Base-by-base conservation (phyloP, 2,113 vertebrate genomes). In the Daboia siamensis region DNA sequence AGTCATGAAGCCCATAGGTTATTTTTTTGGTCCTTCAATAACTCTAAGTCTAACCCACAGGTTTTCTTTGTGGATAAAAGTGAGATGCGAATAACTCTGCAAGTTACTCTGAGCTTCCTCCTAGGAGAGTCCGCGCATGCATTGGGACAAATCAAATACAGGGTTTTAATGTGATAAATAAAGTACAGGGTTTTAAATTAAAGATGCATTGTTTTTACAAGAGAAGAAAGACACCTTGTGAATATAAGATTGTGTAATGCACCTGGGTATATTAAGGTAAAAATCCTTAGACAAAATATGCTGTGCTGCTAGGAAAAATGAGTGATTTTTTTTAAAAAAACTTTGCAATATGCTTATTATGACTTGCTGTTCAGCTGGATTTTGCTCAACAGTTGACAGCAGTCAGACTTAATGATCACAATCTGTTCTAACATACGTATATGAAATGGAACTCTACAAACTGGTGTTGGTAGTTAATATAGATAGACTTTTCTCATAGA, bases 401-500 rank as follows among this genome's bases (percentile, higher is more conserved):
- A 86, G 86, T 86, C 88, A 64, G 56, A 61, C 8, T 44, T 86
- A 88, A 92, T 74, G 61, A 80, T 54, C 24, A 80, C 33, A 74
- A 74, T 88, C 33, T 88, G 59, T 61, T 69, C 44, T 69, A 90
- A 61, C 2, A 21, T 12, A 39, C 44, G 64, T 51, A 85, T 46
- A 86, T 93, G 92, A 90, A 85, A 59, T 59, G 21, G 24, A 92
- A 85, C 90, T 93, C 46, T 26, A 80, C 54, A 29, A 86, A 69
- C 26, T 44, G 13, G 46, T n/a, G 74, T 90, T 61, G 51, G 61
- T 44, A 39, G 15, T 55, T 84, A 90, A 86, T 93, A 93, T 51
- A 64, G 61, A 93, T 90, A 86, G 48, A 86, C 33, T 64, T 48
- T 86, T 86, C 39, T 29, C n/a, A 86, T 64, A 90, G 11, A 93